Percentiles rank a stretch among this genome's conserved stretches.
Evolutionary conservation across 2,888 invertebrate species (phyloP).

Genomic region (Dendrolimus houi): DNA sequence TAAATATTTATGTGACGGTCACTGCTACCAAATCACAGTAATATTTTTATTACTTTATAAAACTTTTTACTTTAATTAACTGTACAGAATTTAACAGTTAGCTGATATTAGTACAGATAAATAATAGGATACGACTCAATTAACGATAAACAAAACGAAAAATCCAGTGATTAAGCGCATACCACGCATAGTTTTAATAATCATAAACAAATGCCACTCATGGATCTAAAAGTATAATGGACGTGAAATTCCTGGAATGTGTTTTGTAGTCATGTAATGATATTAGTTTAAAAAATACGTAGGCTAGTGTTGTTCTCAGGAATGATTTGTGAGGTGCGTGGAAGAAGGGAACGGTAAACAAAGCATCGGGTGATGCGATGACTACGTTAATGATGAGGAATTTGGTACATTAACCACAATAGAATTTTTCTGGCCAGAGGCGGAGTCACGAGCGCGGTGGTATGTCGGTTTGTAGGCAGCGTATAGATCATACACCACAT

Average conservation of each 20-base stretch:
- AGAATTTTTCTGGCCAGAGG: constrained; percentile 68
- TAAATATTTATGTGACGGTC: constrained; percentile 32
- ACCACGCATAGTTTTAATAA: constrained; percentile 34
- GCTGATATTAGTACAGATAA: no score
- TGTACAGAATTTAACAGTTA: no score
- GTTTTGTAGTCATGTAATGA: constrained; percentile 26
- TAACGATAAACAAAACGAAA: constrained; percentile 10
- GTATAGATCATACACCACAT: constrained; percentile 44
- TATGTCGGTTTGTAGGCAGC: constrained; percentile 40
- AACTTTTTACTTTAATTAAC: no score
- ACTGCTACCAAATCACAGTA: constrained; percentile 26
- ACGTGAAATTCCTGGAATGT: constrained; percentile 48
- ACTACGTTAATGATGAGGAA: constrained; percentile 63
- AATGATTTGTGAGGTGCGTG: constrained; percentile 11
- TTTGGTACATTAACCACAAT: constrained; percentile 71
- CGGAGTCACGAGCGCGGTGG: constrained; percentile 51
- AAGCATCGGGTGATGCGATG: constrained; percentile 41
- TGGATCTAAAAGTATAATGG: constrained; percentile 45
- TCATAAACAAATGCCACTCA: constrained; percentile 35
- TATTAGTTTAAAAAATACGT: constrained; percentile 31
- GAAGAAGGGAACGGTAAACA: constrained; percentile 44
- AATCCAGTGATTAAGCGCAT: constrained; percentile 33
- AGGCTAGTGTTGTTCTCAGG: neutral
- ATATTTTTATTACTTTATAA: neutral
- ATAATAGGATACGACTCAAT: neutral